Base-by-base conservation (phyloP, 2,113 vertebrate species). In the Hippocampus guttulatus region DNA sequence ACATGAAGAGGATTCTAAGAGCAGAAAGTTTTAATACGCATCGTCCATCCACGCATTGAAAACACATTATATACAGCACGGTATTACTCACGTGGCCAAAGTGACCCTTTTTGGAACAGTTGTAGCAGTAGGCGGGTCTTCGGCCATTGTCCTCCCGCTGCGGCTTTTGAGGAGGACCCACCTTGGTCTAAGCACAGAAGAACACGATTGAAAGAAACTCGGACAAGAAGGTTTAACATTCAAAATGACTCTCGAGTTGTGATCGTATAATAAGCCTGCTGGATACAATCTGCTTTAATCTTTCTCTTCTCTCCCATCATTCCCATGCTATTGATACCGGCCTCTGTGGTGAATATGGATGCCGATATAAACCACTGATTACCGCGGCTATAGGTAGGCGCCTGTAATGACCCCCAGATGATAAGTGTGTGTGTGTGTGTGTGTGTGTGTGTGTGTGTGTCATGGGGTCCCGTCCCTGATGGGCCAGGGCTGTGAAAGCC, bases 91-190 rank as follows among this genome's bases (percentile, higher is more conserved):
- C 92, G 33, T 89, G 80, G 25, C 92, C 91, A 63, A 89, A 92
- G 83, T 93, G 92, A 77, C 91, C 92, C 68, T 58, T 88, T 25
- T n/a, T 75, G 66, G 91, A 88, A 69, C 92, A 93, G 90, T 93
- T 93, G 80, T 85, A 91, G 75, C 92, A 93, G 85, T 81, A 92
- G 11, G 84, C 83, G 25, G 84, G 74, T 11, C 51, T 83, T 15
- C 47, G 70, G 10, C 27, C 79, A 1, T 30, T 49, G 3, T 79
- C 49, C 3, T 76, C 23, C 57, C 15, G 8, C 1, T 20, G 11
- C 55, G 43, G 67, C 54, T 51, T 75, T 1, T 69, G 23, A 25
- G 83, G 86, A 58, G 69, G 68, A 27, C 90, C 90, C 0, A 1
- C 1, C 21, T 64, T 77, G 25, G 77, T 91, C 92, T 93, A 33